These are phyloP conservation scores for Phymastichus coffea DNA, from an alignment of 1,140 invertebrate genomes.

Conservation along the genomic window DNA sequence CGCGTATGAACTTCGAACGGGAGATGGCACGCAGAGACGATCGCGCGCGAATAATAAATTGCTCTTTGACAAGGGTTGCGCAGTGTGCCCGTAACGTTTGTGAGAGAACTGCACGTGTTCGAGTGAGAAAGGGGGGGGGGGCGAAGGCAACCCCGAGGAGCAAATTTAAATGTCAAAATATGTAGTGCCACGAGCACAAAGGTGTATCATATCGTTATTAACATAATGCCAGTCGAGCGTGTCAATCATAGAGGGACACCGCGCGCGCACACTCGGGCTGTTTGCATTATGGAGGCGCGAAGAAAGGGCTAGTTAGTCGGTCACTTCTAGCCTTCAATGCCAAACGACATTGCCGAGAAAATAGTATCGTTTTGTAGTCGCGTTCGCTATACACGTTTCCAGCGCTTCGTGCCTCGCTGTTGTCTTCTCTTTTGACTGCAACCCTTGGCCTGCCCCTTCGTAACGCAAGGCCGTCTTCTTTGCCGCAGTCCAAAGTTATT, in stretches of 20 bases:
- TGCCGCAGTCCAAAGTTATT: too few relatives aligned
- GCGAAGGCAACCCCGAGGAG: neutral
- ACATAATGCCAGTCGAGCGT: slow-evolving; percentile 48
- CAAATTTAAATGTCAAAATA: slow-evolving; percentile 57
- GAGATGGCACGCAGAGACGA: slow-evolving; percentile 15
- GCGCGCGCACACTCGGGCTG: neutral
- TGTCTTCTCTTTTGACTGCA: slow-evolving; percentile 6
- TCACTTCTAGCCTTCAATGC: slow-evolving; percentile 21
- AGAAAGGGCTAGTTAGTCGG: slow-evolving; percentile 44
- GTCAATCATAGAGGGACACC: slow-evolving; percentile 52
- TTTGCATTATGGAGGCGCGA: slow-evolving; percentile 20
- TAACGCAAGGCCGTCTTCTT: too few relatives aligned
- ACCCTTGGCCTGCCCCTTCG: slow-evolving; percentile 8
- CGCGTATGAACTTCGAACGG: too few relatives aligned
- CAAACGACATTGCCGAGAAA: slow-evolving; percentile 27
- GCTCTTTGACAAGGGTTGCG: neutral
- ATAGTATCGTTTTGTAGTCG: slow-evolving; percentile 42
- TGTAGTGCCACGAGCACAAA: slow-evolving; percentile 38
- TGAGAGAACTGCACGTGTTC: neutral
- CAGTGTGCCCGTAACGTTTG: neutral
- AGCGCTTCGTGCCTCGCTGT: neutral
- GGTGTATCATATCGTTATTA: slow-evolving; percentile 53
- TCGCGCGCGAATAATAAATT: slow-evolving; percentile 14
- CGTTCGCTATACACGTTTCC: slow-evolving; percentile 24
- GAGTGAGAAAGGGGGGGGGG: neutral